Evolutionary conservation across 1,140 invertebrate genomes (phyloP).

Genomic region (Pteromalus puparum): DNA sequence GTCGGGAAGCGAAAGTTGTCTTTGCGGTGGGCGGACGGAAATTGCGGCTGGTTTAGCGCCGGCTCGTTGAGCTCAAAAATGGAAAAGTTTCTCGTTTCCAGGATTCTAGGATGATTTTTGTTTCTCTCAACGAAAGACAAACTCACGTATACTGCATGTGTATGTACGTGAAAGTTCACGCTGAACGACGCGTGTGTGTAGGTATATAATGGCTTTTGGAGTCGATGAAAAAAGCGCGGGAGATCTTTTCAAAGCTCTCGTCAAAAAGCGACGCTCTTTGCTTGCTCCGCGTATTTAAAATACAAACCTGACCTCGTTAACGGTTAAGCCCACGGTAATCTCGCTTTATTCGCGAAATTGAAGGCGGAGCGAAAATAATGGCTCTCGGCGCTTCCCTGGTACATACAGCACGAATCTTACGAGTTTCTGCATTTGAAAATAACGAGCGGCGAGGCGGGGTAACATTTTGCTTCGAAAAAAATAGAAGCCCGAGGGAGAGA

Average conservation of each 20-base stretch:
- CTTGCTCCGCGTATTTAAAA: conserved; percentile 26
- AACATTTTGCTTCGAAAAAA: conserved; percentile 25
- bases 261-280: not conserved
- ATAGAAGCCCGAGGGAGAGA: not conserved
- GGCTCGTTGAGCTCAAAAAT: not conserved
- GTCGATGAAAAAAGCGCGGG: not conserved
- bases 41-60: not conserved
- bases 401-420: conserved; percentile 42
- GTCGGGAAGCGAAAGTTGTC: conserved; percentile 12
- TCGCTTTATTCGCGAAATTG: conserved; percentile 47
- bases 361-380: conserved; percentile 47
- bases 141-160: no score
- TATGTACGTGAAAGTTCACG: no score
- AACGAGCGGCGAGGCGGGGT: conserved; percentile 28
- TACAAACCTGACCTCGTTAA: conserved; percentile 45
- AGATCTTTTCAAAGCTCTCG: not conserved
- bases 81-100: not conserved
- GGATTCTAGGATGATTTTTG: no score
- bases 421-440: conserved; percentile 49
- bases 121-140: no score
- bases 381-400: not conserved
- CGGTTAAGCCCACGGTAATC: conserved; percentile 43
- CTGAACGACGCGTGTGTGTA: no score
- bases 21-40: not conserved
- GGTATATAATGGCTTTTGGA: no score